Conservation (phyloP, 2,797 vertebrate species). For the Chaetophractus vellerosus region DNA sequence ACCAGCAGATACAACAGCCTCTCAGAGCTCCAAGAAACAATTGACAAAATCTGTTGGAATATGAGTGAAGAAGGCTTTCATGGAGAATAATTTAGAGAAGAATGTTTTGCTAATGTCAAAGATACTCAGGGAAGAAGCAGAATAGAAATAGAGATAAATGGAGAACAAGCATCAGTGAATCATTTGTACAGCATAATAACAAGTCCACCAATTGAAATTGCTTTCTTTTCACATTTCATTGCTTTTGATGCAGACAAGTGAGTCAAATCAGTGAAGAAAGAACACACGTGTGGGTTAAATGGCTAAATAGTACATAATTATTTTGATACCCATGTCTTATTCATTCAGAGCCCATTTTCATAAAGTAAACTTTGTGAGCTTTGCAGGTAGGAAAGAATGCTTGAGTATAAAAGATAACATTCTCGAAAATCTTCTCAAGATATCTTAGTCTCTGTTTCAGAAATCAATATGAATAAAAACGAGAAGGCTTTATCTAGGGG, state of each 20-base stretch:
- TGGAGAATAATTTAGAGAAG: conserved; percentile 30
- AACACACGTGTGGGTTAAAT: background rate
- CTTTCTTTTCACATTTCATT: conserved; percentile 58
- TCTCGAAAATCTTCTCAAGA: conserved; percentile 68
- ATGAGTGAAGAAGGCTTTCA: background rate
- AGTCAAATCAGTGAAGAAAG: conserved; percentile 6
- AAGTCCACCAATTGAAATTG: background rate
- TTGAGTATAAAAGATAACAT: conserved; percentile 76
- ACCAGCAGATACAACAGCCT: background rate
- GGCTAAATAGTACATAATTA: conserved; percentile 33
- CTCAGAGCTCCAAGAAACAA: background rate
- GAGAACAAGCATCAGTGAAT: background rate
- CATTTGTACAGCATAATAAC: background rate
- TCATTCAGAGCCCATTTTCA: conserved; percentile 68
- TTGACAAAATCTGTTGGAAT: conserved; percentile 29
- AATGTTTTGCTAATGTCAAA: conserved; percentile 50
- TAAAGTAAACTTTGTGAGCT: conserved; percentile 60
- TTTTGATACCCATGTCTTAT: conserved; percentile 12
- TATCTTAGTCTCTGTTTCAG: conserved; percentile 76
- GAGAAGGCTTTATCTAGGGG: conserved; percentile 82
- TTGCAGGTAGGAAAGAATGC: conserved; percentile 53
- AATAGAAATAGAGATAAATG: conserved; percentile 2
- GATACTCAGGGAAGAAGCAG: conserved; percentile 1
- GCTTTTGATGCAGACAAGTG: background rate
- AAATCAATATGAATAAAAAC: conserved; percentile 78